Evolutionary conservation across 2,888 invertebrate species (phyloP).

Genomic region (Tetranychus truncatus): DNA sequence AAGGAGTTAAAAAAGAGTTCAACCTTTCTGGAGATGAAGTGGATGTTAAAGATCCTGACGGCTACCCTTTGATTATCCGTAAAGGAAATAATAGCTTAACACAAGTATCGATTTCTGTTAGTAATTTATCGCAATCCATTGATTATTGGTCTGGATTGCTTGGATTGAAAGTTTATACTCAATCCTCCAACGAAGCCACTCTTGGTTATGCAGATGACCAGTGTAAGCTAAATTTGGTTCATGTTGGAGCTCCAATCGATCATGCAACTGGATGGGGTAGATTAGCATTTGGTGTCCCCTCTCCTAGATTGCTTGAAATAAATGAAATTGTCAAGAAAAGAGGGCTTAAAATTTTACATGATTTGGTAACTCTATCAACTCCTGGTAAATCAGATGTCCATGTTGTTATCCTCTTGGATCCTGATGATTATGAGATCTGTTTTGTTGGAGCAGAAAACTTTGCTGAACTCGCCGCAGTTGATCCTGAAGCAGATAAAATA

Average conservation of each 20-base stretch:
- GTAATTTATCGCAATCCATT: slow-evolving; percentile 50
- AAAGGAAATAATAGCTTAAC: slow-evolving; percentile 49
- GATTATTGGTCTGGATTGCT: slow-evolving; percentile 67
- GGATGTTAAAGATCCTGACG: slow-evolving; percentile 18
- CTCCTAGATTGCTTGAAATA: not conserved
- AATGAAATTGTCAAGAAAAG: not conserved
- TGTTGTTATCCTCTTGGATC: slow-evolving; percentile 32
- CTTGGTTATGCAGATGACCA: slow-evolving; percentile 49
- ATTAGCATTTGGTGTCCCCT: slow-evolving; percentile 77
- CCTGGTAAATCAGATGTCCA: slow-evolving; percentile 38
- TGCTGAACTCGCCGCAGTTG: slow-evolving; percentile 62
- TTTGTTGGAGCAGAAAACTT: slow-evolving; percentile 95
- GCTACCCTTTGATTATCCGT: slow-evolving; percentile 18
- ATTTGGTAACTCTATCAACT: slow-evolving; percentile 75
- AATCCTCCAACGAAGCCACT: slow-evolving; percentile 41
- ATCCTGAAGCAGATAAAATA: slow-evolving; percentile 58
- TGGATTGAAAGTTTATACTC: slow-evolving; percentile 49
- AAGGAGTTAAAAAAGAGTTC: slow-evolving; percentile 16
- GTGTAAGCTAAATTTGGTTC: slow-evolving; percentile 51
- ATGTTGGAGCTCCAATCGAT: slow-evolving; percentile 31
- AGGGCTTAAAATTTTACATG: slow-evolving; percentile 43
- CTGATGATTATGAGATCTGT: slow-evolving; percentile 93
- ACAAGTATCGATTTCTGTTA: slow-evolving; percentile 58
- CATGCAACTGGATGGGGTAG: slow-evolving; percentile 58
- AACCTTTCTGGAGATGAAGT: slow-evolving; percentile 9